These are phyloP conservation scores for Bucorvus abyssinicus DNA, from an alignment of 2,797 vertebrate genomes.

Conservation along the genomic window DNA sequence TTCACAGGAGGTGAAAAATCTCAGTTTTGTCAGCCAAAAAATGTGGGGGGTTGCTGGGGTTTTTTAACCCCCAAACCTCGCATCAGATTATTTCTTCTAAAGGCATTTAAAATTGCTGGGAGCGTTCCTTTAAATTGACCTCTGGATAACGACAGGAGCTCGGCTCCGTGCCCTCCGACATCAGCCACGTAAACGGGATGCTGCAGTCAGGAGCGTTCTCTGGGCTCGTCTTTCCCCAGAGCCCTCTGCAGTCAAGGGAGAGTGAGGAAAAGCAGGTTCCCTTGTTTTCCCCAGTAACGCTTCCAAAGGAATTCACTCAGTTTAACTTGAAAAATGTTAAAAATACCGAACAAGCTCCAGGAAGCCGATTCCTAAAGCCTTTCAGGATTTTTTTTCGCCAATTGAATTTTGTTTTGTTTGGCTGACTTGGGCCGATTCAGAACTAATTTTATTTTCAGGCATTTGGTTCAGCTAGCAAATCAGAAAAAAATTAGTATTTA, in stretches of 20 bases:
- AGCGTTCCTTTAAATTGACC: not conserved
- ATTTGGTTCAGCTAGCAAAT: not conserved
- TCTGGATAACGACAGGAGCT: not conserved
- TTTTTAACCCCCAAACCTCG: not conserved
- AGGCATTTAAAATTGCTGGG: not conserved
- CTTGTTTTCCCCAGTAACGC: not conserved
- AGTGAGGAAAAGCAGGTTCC: not conserved
- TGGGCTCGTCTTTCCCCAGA: not conserved
- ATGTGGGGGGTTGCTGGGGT: not conserved
- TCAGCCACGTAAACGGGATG: rapidly evolving
- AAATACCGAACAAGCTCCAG: not conserved
- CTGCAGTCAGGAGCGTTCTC: rapidly evolving
- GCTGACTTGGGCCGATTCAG: not conserved
- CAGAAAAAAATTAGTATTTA: not conserved
- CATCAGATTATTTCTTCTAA: not conserved
- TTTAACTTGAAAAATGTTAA: not conserved
- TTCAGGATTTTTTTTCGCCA: not conserved
- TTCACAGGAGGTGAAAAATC: not conserved
- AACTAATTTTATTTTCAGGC: not conserved
- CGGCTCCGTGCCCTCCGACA: not conserved
- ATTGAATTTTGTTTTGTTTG: not conserved
- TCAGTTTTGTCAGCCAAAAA: not conserved
- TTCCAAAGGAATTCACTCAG: not conserved
- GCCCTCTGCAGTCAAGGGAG: not conserved
- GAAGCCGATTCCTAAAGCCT: not conserved